Evolutionary conservation across 1,140 invertebrate species (phyloP).

Genomic region (Drosophila pandora): DNA sequence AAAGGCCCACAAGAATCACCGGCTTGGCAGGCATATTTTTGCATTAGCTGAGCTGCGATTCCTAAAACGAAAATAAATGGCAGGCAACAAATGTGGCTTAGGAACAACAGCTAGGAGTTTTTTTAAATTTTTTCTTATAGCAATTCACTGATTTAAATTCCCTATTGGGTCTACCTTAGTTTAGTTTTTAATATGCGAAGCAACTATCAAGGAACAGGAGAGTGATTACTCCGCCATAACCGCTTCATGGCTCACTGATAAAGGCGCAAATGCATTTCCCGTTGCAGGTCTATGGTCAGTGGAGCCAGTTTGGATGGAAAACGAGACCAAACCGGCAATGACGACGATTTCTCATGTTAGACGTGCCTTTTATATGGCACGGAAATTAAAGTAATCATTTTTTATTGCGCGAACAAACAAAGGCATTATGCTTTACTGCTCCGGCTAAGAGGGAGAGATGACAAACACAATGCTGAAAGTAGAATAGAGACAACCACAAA

Average conservation of each 20-base stretch:
- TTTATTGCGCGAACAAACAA: conserved; percentile 81
- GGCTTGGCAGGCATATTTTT: conserved; percentile 40
- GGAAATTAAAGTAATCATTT: conserved; percentile 82
- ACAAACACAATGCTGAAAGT: conserved; percentile 30
- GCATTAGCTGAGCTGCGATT: conserved; percentile 24
- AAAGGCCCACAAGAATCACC: conserved; percentile 11
- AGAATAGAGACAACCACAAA: conserved; percentile 55
- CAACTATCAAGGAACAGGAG: background rate
- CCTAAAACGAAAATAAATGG: conserved; percentile 3
- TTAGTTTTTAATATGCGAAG: too few relatives aligned
- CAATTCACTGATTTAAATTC: background rate
- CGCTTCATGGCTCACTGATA: background rate
- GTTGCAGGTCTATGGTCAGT: conserved; percentile 30
- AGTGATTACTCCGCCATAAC: conserved; percentile 15
- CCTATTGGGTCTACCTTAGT: background rate
- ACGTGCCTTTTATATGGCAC: conserved; percentile 66
- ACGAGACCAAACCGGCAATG: conserved; percentile 54
- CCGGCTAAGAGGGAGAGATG: conserved; percentile 20
- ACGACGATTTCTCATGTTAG: conserved; percentile 76
- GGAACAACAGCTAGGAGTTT: background rate
- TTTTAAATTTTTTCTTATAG: background rate
- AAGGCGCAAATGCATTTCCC: conserved; percentile 25
- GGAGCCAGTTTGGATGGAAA: background rate
- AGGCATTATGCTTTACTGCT: conserved; percentile 78
- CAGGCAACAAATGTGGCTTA: background rate